Evolutionary conservation across 2,888 invertebrate genomes (phyloP).

Genomic region (Furcula furcula): DNA sequence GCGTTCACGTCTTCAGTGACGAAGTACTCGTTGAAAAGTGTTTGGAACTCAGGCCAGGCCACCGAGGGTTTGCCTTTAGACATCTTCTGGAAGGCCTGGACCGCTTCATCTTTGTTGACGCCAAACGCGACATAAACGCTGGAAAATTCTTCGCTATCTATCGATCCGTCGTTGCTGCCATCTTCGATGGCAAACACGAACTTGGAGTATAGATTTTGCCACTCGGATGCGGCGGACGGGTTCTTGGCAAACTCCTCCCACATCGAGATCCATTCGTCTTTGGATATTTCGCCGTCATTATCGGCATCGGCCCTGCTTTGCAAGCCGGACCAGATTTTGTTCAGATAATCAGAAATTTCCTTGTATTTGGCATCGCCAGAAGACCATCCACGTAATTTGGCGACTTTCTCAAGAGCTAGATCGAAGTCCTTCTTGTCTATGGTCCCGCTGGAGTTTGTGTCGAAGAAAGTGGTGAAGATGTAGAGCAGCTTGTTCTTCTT

Average conservation of each 20-base stretch:
- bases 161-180: conserved; percentile 87
- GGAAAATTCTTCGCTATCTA: conserved; percentile 91
- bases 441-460: conserved; percentile 93
- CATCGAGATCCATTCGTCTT: conserved; percentile 47
- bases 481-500: conserved; percentile 93
- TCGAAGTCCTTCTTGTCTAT: conserved; percentile 95
- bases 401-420: conserved; percentile 91
- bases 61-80: conserved; percentile 88
- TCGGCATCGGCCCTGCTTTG: conserved; percentile 90
- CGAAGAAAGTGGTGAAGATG: conserved; percentile 94
- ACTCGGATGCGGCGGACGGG: conserved; percentile 86
- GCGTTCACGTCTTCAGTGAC: conserved; percentile 74
- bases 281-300: conserved; percentile 89
- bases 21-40: conserved; percentile 89
- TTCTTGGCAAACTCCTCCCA: conserved; percentile 86
- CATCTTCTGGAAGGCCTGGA: conserved; percentile 89
- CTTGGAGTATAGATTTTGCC: conserved; percentile 92
- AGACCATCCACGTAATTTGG: conserved; percentile 89
- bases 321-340: conserved; percentile 92
- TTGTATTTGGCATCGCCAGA: conserved; percentile 87
- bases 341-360: conserved; percentile 87
- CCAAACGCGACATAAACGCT: conserved; percentile 91
- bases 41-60: conserved; percentile 88
- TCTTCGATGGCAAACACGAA: conserved; percentile 94
- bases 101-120: conserved; percentile 86